A percentile compares a stretch with the other conserved stretches of the same genome.
Evolutionary conservation across 2,113 vertebrate species (phyloP).

Genomic region (Columba livia): DNA sequence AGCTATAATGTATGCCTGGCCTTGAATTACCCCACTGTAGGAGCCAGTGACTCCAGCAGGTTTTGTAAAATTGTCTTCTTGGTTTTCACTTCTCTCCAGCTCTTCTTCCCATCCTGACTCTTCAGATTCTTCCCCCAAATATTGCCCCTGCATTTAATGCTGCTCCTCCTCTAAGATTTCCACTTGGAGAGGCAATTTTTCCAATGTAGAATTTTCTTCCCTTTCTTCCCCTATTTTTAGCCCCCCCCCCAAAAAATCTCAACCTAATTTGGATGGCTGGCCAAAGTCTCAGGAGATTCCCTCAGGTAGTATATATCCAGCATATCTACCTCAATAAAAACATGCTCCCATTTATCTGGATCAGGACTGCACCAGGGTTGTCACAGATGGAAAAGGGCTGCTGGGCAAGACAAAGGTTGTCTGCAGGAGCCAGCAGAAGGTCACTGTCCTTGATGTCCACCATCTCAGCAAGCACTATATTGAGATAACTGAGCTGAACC

Average conservation of each 20-base stretch:
- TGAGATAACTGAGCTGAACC: background rate
- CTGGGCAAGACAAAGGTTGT: background rate
- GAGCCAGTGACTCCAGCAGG: constrained; percentile 16
- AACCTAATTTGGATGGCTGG: background rate
- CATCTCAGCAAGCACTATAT: rapidly evolving
- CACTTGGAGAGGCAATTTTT: background rate
- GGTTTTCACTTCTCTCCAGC: background rate
- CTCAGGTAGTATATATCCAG: background rate
- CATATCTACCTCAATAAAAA: background rate
- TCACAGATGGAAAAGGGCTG: background rate
- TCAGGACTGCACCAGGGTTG: background rate
- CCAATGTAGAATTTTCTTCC: background rate
- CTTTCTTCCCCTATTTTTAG: background rate
- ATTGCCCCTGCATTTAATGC: background rate
- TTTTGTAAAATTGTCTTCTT: background rate
- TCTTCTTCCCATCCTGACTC: background rate
- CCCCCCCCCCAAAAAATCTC: too few species aligned
- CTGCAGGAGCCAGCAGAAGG: background rate
- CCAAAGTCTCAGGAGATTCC: background rate
- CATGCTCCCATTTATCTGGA: background rate
- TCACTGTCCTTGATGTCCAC: background rate
- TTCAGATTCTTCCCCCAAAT: background rate
- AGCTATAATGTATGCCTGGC: constrained; percentile 29
- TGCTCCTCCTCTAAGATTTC: background rate
- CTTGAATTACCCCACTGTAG: constrained; percentile 13